Evolutionary conservation across 2,113 vertebrate genomes (phyloP), one percentile per base, ranked within the genome.

Genomic region (Lutjanus erythropterus): DNA sequence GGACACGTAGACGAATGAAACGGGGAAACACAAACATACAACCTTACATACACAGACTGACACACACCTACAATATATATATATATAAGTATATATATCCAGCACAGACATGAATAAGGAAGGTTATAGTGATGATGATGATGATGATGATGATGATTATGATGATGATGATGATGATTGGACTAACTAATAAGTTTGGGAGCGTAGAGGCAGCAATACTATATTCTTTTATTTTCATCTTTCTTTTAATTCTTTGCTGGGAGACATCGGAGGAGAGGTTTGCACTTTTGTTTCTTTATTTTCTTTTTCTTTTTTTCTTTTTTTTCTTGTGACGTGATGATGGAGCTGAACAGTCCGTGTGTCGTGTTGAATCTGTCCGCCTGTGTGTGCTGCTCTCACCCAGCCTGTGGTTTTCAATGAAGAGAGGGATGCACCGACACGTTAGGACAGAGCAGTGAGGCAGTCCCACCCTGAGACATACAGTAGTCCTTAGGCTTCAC

Each of bases 211-310:
- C 71, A 82, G 58, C 70, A 41, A 61, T 76, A 52, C 55, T 49
- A 52, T 65, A 47, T 73, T 71, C 27, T 68, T 68, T 83, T 50
- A 53, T 68, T 84, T 81, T 61, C 27, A 75, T 64, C 53, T 78
- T 44, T 80, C 31, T 73, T 87, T 86, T 42, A 61, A 79, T 81
- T 79, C 64, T 90, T 88, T 86, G 69, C 73, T 77, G 83, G 74
- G 85, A 85, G 65, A 90, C 81, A 75, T 73, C 65, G 50, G 72
- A 81, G 72, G 78, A 91, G 70, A 91, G 85, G 86, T 88, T 89
- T 93, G 91, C 91, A 92, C 91, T 90, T 93, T 91, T 91, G 50
- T 89, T 91, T 85, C 42, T 77, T 89, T 70, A 9, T 80, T 90
- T 89, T 77, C 39, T 9, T 71, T 91, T 83, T 72, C 74, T 86